Conservation (phyloP, 2,113 vertebrate genomes). For the Gorilla gorilla region DNA sequence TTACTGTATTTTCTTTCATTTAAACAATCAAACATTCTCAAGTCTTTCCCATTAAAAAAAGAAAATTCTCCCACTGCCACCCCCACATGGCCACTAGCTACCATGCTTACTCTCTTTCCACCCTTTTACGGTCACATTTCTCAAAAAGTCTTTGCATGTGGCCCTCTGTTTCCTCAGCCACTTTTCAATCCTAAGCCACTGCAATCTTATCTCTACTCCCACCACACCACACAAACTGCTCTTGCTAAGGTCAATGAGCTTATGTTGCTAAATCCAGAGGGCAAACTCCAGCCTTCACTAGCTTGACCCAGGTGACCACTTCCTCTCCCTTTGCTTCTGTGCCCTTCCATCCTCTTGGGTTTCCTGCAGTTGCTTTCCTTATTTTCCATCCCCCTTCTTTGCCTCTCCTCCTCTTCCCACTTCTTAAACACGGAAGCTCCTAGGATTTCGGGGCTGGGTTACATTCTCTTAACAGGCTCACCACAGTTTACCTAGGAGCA, state of each 20-base stretch:
- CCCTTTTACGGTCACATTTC: neutral
- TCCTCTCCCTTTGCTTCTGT: neutral
- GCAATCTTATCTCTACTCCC: neutral
- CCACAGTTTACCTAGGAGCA: neutral
- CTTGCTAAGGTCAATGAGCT: neutral
- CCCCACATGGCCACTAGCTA: neutral
- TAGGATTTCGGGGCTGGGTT: neutral
- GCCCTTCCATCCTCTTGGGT: neutral
- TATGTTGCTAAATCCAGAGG: neutral
- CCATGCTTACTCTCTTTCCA: neutral
- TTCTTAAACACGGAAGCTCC: neutral
- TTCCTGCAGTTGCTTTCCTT: neutral
- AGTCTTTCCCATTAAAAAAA: neutral
- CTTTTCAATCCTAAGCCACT: neutral
- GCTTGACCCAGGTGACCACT: neutral
- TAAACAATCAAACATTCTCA: slow-evolving; percentile 3
- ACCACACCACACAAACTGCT: neutral
- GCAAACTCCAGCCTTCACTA: neutral
- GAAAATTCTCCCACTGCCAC: too few species aligned
- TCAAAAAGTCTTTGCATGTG: neutral
- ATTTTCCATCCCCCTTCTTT: neutral
- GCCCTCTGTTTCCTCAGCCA: neutral
- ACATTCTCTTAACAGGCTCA: neutral
- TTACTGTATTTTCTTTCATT: neutral
- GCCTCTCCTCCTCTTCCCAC: neutral